Evolutionary conservation across 2,888 invertebrate species (phyloP).

Genomic region (Tachina fera): DNA sequence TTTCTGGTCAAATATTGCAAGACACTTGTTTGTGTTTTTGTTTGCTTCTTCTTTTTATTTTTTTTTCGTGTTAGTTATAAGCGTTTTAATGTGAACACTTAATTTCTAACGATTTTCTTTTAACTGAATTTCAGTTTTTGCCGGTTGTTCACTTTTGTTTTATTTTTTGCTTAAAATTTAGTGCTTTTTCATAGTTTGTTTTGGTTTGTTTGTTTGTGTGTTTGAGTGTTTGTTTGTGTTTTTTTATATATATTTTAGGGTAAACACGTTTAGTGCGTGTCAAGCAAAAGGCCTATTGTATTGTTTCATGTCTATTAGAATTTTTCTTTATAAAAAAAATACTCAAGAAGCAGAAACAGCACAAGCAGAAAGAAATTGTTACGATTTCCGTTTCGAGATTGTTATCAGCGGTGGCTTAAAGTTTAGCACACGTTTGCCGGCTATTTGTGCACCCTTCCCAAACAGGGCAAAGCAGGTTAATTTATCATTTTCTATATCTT

Average conservation of each 20-base stretch:
- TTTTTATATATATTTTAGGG: not conserved
- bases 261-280: constrained; percentile 32
- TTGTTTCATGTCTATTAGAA: not conserved
- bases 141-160: constrained; percentile 10
- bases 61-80: not conserved
- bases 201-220: too few species aligned
- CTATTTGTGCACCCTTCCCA: not conserved
- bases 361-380: constrained; percentile 14
- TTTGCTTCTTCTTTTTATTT: not conserved
- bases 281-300: not conserved
- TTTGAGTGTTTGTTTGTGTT: not conserved
- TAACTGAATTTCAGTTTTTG: constrained; percentile 6
- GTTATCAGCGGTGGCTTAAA: constrained; percentile 29
- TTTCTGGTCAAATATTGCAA: too few species aligned
- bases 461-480: not conserved
- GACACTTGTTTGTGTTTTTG: too few species aligned
- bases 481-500: too few species aligned
- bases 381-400: constrained; percentile 60
- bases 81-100: too few species aligned
- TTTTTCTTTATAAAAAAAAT: constrained; percentile 5
- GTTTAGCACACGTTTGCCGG: not conserved
- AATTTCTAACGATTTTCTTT: not conserved
- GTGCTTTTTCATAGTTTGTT: not conserved
- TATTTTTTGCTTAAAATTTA: constrained; percentile 1
- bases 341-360: not conserved